Evolutionary conservation across 2,113 vertebrate genomes (phyloP).

Genomic region (Antechinus flavipes): DNA sequence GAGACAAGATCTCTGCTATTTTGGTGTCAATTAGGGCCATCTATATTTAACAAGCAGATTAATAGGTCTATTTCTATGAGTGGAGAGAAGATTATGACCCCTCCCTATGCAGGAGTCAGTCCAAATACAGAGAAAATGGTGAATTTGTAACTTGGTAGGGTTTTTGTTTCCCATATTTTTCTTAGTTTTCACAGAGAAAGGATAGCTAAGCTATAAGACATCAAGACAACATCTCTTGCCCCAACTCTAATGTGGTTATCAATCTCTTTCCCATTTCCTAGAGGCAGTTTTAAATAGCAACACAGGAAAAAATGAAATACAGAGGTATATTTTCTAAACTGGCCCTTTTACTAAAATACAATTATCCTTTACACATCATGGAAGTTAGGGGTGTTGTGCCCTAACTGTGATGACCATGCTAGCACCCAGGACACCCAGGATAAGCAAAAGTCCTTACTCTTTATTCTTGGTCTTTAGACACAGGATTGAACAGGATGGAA

Average conservation of each 20-base stretch:
- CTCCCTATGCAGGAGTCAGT: neutral
- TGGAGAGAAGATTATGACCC: neutral
- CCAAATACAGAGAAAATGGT: slow-evolving; percentile 36
- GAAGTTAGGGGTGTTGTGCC: neutral
- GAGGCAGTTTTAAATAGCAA: neutral
- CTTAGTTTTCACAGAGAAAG: neutral
- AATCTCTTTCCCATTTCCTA: neutral
- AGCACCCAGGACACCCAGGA: too few relatives aligned
- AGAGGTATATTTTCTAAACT: neutral
- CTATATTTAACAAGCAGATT: slow-evolving; percentile 10
- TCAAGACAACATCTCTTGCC: neutral
- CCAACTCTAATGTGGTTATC: neutral
- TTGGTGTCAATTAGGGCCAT: slow-evolving; percentile 16
- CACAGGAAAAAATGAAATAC: neutral
- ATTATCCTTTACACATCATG: neutral
- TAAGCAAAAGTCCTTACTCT: too few relatives aligned
- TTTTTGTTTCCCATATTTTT: neutral
- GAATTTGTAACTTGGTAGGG: neutral
- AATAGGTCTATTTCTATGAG: neutral
- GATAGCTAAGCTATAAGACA: neutral
- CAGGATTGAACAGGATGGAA: too few relatives aligned
- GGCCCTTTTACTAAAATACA: neutral
- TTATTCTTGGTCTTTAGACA: too few relatives aligned
- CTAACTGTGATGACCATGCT: too few relatives aligned
- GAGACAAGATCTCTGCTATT: slow-evolving; percentile 27